phyloP scores from a whole-genome alignment of 1,140 invertebrate species.

The Triops longicaudatus region DNA sequence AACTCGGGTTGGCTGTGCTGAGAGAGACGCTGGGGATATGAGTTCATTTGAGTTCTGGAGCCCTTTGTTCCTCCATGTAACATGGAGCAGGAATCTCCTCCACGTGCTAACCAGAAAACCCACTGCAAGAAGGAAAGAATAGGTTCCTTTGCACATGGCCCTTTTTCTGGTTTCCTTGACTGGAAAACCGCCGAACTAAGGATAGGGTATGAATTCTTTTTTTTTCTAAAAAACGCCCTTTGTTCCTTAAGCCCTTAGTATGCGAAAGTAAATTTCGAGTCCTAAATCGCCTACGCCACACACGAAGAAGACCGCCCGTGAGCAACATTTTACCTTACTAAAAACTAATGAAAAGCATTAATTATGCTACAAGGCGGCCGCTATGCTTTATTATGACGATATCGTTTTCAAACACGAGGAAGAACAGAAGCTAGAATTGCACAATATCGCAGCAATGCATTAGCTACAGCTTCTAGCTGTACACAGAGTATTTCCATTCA shows the following conservation, averaged over 20 bases:
- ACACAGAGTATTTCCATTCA: too few species aligned
- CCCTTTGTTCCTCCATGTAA: neutral
- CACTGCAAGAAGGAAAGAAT: neutral
- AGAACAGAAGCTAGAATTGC: neutral
- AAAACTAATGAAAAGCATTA: neutral
- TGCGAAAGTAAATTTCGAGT: neutral
- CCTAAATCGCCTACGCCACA: neutral
- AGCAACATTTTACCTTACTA: neutral
- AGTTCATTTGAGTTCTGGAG: conserved; percentile 2
- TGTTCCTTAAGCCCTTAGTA: neutral
- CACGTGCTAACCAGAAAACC: neutral
- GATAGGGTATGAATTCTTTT: neutral
- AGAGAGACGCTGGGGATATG: neutral
- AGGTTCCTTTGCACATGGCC: neutral
- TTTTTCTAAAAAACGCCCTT: neutral
- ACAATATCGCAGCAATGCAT: neutral
- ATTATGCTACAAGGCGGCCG: neutral
- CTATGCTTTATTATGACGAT: neutral
- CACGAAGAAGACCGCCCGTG: neutral
- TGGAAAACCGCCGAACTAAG: neutral
- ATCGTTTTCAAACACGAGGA: neutral
- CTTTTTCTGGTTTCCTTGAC: neutral
- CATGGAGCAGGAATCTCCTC: neutral
- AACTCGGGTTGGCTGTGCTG: neutral
- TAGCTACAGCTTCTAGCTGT: too few species aligned